phyloP scores from a whole-genome alignment of 2,113 vertebrate species.

The Capreolus pygargus region DNA sequence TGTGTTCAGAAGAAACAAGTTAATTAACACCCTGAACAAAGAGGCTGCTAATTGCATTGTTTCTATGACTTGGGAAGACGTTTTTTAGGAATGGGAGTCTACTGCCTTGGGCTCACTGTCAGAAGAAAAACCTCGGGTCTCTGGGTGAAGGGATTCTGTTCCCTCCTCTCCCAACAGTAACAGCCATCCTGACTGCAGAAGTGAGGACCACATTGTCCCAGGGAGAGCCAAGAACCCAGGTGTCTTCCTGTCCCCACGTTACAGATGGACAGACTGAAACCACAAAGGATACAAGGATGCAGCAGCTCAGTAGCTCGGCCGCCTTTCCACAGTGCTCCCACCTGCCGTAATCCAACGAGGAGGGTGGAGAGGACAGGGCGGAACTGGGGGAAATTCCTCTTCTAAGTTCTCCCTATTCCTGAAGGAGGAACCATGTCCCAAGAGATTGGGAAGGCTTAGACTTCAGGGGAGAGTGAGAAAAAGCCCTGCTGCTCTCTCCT shows the following conservation, averaged over 20 bases:
- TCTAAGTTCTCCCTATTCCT: not conserved
- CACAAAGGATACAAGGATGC: not conserved
- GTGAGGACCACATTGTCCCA: not conserved
- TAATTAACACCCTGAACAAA: slow-evolving; percentile 73
- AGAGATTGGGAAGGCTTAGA: not conserved
- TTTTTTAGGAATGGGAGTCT: slow-evolving; percentile 15
- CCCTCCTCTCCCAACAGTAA: rapidly evolving
- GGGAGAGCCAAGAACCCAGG: not conserved
- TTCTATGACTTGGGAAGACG: slow-evolving; percentile 32
- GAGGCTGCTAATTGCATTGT: slow-evolving; percentile 62
- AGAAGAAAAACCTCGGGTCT: not conserved
- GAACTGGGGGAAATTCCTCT: not conserved
- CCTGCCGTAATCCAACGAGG: not conserved
- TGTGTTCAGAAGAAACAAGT: slow-evolving; percentile 54
- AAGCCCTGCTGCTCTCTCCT: not conserved
- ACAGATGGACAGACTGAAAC: not conserved
- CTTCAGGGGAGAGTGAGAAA: not conserved
- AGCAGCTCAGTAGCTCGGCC: not conserved
- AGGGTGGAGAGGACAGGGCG: too few relatives aligned
- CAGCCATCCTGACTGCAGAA: not conserved
- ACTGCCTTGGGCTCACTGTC: not conserved
- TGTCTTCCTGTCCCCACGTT: not conserved
- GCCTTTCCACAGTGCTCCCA: not conserved
- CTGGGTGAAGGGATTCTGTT: not conserved
- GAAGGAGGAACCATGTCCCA: not conserved